Evolutionary conservation across 2,888 invertebrate species (phyloP), one percentile per base, ranked within the genome.

Genomic region (Allygus modestus): DNA sequence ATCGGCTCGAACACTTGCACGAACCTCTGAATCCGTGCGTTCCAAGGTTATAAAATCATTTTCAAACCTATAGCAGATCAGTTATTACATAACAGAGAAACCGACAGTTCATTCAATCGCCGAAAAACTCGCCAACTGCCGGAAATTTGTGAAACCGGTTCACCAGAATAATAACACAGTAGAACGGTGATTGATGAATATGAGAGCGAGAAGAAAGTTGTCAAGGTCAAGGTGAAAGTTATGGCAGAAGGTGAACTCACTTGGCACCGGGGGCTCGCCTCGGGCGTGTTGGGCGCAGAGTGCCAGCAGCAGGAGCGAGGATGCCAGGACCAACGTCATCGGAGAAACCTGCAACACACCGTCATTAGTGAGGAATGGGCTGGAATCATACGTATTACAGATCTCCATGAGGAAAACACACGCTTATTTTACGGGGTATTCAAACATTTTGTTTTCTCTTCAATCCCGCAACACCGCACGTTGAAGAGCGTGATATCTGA

Each of bases 301-400:
- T 43, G 23, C 73, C 73, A 73, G 73, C 17, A 43, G 4, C 43
- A n/a, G n/a, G n/a, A 1, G 43, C 11, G n/a, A n/a, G n/a, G n/a
- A n/a, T n/a, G n/a, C 33, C 7, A 33, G 31, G 31, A 33, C 2
- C 7, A 26, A 2, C 31, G 71, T 31, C 71, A 31, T 7, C 43
- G 28, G 77, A 9, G 46, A 77, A 77, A 77, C 77, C 77, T 77
- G 77, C 20, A 77, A 77, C 77, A 77, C 15, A 23, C 54, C 20
- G 54, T 46, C 20, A 20, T 20, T 54, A 54, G 11, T 4, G 12
- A 17, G 46, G 12, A 4, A 54, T 54, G 1, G 11, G 54, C n/a
- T n/a, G 54, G 23, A 11, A 54, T 54, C 46, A 46, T 46, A 46
- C 46, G n/a, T 1, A 46, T 46, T 46, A 46, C 46, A 37, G 9